phyloP scores from a whole-genome alignment of 2,113 vertebrate species.

The Ramphastos sulfuratus region DNA sequence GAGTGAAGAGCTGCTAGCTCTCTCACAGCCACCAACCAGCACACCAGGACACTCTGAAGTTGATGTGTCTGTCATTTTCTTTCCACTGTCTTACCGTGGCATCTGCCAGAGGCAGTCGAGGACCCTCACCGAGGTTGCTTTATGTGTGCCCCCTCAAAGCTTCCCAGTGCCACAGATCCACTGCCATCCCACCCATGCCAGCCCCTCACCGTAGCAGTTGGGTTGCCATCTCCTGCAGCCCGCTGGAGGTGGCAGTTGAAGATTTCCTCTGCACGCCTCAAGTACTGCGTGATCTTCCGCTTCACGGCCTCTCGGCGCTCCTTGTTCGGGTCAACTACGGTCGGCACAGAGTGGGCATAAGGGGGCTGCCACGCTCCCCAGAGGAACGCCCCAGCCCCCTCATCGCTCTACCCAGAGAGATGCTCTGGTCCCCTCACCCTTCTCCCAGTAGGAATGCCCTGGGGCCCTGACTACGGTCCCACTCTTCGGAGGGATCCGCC shows the following conservation, averaged over 20 bases:
- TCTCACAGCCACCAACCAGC: background rate
- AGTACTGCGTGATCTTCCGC: constrained; percentile 93
- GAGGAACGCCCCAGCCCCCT: background rate
- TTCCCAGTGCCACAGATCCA: accelerated
- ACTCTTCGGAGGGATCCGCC: background rate
- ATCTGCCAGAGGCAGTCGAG: background rate
- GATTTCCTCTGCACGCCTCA: constrained; percentile 96
- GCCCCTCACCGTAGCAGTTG: constrained; percentile 78
- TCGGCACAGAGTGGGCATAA: background rate
- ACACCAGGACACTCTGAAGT: background rate
- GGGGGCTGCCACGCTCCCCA: background rate
- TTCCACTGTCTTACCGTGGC: background rate
- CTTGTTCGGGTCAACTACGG: constrained; percentile 93
- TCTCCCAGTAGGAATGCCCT: background rate
- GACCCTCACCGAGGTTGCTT: background rate
- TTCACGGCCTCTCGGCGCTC: constrained; percentile 94
- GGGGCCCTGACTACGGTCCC: background rate
- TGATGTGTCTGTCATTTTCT: background rate
- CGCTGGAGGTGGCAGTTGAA: constrained; percentile 94
- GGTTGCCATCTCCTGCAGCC: constrained; percentile 74
- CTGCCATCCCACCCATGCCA: background rate
- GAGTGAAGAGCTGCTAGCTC: background rate
- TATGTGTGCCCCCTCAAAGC: accelerated
- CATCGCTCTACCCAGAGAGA: background rate
- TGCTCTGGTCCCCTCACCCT: background rate